Conservation (phyloP, 2,888 invertebrate genomes). For the Meloe dianella region DNA sequence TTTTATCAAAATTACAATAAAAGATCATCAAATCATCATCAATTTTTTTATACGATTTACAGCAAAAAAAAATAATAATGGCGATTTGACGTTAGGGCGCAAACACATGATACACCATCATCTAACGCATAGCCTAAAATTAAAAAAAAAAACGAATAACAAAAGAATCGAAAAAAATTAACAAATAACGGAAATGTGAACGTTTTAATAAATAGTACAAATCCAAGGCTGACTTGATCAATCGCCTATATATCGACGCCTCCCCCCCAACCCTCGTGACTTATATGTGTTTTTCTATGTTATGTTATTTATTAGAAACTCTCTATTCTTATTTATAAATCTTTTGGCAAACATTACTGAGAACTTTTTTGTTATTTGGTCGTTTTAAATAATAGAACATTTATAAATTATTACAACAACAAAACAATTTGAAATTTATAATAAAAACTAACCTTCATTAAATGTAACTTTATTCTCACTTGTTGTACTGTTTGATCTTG, state of each 20-base stretch:
- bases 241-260: neutral
- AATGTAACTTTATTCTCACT: conserved; percentile 63
- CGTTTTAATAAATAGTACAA: neutral
- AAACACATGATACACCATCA: neutral
- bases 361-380: neutral
- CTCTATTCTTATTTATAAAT: neutral
- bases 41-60: neutral
- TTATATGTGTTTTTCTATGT: neutral
- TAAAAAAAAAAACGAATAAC: too few relatives aligned
- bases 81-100: neutral
- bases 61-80: too few relatives aligned
- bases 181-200: neutral
- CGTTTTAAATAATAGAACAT: too few relatives aligned
- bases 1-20: too few relatives aligned
- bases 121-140: neutral
- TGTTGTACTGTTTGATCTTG: conserved; percentile 56
- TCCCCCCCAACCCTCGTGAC: neutral
- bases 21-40: too few relatives aligned
- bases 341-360: neutral
- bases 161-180: too few relatives aligned
- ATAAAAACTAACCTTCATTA: conserved; percentile 59
- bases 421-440: neutral
- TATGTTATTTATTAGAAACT: neutral
- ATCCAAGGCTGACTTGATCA: conserved; percentile 9
- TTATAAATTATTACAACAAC: too few relatives aligned